Conservation (phyloP, 2,113 vertebrate genomes). For the Ardeotis arabs region DNA sequence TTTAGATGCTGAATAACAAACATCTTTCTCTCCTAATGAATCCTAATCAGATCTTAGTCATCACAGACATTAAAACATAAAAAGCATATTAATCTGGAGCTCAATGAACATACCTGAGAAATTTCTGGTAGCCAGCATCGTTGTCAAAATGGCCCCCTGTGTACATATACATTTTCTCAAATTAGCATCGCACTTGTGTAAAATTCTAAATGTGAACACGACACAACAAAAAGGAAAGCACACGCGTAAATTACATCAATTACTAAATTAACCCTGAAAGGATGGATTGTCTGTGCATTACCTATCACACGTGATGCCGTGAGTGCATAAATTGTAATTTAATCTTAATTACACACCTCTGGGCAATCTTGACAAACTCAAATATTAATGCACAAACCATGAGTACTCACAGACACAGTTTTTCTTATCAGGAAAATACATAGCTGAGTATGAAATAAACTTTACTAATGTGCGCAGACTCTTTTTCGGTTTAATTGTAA, state of each 20-base stretch:
- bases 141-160: slow-evolving; percentile 97
- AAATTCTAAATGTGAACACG: background rate
- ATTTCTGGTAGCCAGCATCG: slow-evolving; percentile 97
- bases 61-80: background rate
- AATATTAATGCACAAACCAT: background rate
- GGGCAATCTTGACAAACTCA: background rate
- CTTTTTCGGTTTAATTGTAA: background rate
- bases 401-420: background rate
- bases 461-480: background rate
- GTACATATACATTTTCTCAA: slow-evolving; percentile 40
- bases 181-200: slow-evolving; percentile 12
- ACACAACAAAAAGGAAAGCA: background rate
- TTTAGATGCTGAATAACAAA: background rate
- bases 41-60: background rate
- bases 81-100: background rate
- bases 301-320: no score
- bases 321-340: background rate
- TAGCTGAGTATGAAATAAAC: background rate
- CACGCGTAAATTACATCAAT: background rate
- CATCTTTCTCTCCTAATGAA: background rate
- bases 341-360: background rate
- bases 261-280: background rate
- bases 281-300: background rate
- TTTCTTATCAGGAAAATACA: background rate
- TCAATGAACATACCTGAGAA: slow-evolving; percentile 89